Percentiles rank a stretch among this genome's conserved stretches.
phyloP scores from a whole-genome alignment of 1,140 invertebrate species.

The Zaprionus gabonicus region DNA sequence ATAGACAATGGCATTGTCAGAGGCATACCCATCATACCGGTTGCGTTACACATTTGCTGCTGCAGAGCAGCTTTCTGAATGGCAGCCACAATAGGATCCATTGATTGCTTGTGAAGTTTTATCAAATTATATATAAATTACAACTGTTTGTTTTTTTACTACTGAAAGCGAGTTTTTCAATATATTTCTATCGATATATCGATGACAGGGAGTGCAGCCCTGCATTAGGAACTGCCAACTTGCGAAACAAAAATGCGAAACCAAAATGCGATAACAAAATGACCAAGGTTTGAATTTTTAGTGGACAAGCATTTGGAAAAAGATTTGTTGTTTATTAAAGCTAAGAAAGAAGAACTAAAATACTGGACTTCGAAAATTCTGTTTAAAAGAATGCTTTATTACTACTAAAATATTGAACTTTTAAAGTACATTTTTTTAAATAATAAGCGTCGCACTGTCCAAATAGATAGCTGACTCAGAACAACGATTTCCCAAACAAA shows the following conservation, averaged over 20 bases:
- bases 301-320: not conserved
- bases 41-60: constrained; percentile 44
- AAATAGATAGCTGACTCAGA: too few relatives aligned
- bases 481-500: too few relatives aligned
- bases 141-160: not conserved
- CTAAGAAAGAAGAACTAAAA: too few relatives aligned
- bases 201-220: not conserved
- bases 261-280: not conserved
- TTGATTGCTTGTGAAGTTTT: constrained; percentile 8
- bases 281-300: too few relatives aligned
- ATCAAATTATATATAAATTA: not conserved
- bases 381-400: not conserved
- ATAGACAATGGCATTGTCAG: not conserved
- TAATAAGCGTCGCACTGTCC: too few relatives aligned
- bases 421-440: too few relatives aligned
- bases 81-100: constrained; percentile 38
- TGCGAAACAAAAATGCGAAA: not conserved
- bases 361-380: too few relatives aligned
- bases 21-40: constrained; percentile 20
- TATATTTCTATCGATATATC: not conserved
- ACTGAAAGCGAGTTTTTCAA: not conserved
- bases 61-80: constrained; percentile 23
- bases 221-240: not conserved
- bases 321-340: not conserved
- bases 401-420: too few relatives aligned